Evolutionary conservation across 2,113 vertebrate genomes (phyloP).

Genomic region (Crotalus tigris): DNA sequence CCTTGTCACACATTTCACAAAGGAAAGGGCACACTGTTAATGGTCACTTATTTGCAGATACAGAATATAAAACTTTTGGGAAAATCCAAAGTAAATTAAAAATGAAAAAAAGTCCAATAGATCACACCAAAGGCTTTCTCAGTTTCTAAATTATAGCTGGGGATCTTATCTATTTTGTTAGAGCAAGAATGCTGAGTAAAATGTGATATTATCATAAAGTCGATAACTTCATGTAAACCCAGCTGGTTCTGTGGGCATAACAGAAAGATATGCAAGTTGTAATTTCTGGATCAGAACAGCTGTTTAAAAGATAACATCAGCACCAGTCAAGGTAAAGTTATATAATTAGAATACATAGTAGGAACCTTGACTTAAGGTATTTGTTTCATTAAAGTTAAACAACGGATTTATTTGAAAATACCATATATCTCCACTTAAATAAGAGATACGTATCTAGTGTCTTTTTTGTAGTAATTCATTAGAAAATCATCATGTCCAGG

Average conservation of each 20-base stretch:
- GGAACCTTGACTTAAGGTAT: not conserved
- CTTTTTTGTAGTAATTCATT: not conserved
- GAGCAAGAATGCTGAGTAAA: not conserved
- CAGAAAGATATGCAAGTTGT: not conserved
- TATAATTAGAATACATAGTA: not conserved
- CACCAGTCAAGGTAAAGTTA: not conserved
- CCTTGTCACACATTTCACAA: not conserved
- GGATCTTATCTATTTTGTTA: not conserved
- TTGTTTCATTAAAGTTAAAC: not conserved
- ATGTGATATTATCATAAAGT: not conserved
- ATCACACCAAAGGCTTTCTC: not conserved
- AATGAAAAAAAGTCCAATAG: not conserved
- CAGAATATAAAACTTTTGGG: not conserved
- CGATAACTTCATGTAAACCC: not conserved
- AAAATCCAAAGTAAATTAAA: not conserved
- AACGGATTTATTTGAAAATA: not conserved
- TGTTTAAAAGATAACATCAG: not conserved
- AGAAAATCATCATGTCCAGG: not conserved
- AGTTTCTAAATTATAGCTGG: not conserved
- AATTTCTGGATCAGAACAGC: not conserved
- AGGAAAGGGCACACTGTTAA: not conserved
- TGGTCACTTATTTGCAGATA: not conserved
- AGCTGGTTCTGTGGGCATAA: not conserved
- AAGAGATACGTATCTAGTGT: not conserved
- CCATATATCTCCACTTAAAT: not conserved